These are phyloP conservation scores for Anas platyrhynchos DNA, from an alignment of 2,113 vertebrate genomes.

Conservation along the genomic window DNA sequence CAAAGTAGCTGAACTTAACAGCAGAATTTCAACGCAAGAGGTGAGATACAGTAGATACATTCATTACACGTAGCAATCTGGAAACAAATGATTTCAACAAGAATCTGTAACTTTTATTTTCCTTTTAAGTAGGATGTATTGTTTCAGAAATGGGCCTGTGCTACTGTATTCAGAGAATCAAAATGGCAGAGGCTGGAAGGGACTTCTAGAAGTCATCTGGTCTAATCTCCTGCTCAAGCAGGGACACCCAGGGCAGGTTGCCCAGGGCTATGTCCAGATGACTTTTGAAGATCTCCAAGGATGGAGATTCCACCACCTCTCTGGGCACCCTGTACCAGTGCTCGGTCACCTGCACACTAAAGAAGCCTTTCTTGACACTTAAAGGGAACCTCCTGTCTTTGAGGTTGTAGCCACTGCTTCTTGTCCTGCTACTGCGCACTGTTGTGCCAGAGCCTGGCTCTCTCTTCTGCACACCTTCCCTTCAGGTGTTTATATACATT, in stretches of 20 bases:
- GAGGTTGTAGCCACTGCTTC: not conserved
- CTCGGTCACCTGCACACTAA: not conserved
- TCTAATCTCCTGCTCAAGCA: not conserved
- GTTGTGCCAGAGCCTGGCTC: not conserved
- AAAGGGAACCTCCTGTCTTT: not conserved
- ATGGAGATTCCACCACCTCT: not conserved
- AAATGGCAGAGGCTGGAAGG: not conserved
- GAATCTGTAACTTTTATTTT: not conserved
- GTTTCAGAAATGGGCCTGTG: not conserved
- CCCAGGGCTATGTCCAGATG: not conserved
- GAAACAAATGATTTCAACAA: no score
- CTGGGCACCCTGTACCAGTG: not conserved
- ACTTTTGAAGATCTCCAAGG: not conserved
- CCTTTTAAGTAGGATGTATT: not conserved
- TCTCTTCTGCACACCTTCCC: not conserved
- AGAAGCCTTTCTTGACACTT: not conserved
- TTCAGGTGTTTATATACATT: not conserved
- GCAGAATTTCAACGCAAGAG: conserved; percentile 85
- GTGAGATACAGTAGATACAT: conserved; percentile 61
- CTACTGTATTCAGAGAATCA: not conserved
- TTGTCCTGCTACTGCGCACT: not conserved
- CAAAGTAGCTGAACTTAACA: conserved; percentile 85
- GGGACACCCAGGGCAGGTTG: not conserved
- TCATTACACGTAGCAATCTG: not conserved
- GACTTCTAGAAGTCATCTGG: not conserved